Conservation (phyloP, 92 coral and sea anemone genomes). For the Porites divaricata region DNA sequence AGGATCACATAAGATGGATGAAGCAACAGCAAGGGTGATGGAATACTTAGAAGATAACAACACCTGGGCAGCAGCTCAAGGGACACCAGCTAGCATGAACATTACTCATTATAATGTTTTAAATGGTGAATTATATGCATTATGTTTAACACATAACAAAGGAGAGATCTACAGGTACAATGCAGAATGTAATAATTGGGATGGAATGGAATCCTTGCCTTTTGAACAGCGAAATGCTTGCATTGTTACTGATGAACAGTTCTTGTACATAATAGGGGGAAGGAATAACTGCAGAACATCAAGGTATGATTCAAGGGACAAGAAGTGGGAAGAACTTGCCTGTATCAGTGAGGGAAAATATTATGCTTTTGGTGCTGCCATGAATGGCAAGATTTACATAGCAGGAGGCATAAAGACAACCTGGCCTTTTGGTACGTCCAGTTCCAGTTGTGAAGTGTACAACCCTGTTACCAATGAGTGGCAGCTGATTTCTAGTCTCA, state of each 20-base stretch:
- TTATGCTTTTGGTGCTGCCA: conserved; percentile 14
- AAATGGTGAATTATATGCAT: neutral
- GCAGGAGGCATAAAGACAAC: no score
- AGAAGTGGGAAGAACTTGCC: conserved; percentile 69
- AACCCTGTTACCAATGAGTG: no score
- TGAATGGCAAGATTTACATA: conserved; percentile 3
- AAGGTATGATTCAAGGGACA: conserved; percentile 77
- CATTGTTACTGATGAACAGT: neutral
- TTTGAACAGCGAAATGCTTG: neutral
- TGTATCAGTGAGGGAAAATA: conserved; percentile 40
- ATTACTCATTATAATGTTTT: conserved; percentile 5
- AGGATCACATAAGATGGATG: neutral
- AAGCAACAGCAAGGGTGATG: neutral
- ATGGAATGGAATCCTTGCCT: neutral
- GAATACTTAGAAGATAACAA: neutral
- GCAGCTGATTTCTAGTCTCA: no score
- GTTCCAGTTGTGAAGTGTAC: no score
- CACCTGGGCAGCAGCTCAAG: conserved; percentile 4
- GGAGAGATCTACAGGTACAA: neutral
- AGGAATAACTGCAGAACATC: neutral
- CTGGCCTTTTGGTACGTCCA: no score
- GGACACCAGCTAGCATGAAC: no score
- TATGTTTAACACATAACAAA: neutral
- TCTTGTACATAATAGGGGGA: conserved; percentile 16
- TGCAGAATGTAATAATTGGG: neutral